Base-by-base conservation (phyloP, 1,140 invertebrate genomes). In the Aphaenogaster floridana region DNA sequence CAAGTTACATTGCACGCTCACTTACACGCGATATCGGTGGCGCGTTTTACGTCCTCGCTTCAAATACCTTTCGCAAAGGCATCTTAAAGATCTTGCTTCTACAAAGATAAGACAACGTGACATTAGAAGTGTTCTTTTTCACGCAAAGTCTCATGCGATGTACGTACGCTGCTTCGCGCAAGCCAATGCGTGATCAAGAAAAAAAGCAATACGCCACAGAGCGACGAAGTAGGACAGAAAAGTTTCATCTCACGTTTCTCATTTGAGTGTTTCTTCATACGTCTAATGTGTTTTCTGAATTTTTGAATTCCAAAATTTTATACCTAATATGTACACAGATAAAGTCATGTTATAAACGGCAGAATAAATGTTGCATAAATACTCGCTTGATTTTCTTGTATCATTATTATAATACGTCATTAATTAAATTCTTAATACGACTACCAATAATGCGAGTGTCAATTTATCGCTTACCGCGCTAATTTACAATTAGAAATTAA, bases 401-500 rank as follows among this genome's bases (percentile, higher is more conserved):
- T 17, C 45, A 64, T 64, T 64, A 63, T 50, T 21, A 64, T 36
- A 68, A 72, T 72, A 64, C 5, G 28, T 11, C 48, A 79, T 64
- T 64, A 79, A 79, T 79, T 64, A 34, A 36, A 50, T 39, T 64
- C 59, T 15, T 79, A 79, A 79, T 64, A 48, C 42, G 42, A 78
- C 76, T 78, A 63, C 17, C 17, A 36, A 17, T 79, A 79, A 79
- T 64, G 28, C 42, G 76, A 50, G 59, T 64, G 42, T 50, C 76
- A 50, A 64, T 79, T 79, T 79, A 64, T 64, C 45, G 76, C 28
- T 79, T 79, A 64, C 28, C 48, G 6, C 45, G 17, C 28, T 66
- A 79, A 61, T 79, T 52, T 52, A 66, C 42, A 79, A 79, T 66
- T 79, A 66, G 59, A 79, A 64, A 79, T 79, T 64, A 79, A 79